Percentiles rank a stretch among this genome's conserved stretches.
Conservation (phyloP, 35 echinoderm and acorn worm genomes). For the Amphiura filiformis region DNA sequence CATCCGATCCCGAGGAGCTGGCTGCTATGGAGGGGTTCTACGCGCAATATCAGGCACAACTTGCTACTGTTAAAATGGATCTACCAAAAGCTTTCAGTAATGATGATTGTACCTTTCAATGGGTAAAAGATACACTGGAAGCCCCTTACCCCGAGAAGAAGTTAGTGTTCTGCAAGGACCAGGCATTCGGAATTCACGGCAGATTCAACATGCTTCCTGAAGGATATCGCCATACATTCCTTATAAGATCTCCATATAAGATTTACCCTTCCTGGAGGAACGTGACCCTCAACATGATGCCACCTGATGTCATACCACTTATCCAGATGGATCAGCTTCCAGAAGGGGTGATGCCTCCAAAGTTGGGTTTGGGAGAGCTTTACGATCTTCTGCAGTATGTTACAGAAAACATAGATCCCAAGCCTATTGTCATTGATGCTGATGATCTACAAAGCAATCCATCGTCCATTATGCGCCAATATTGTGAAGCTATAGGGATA, state of each 20-base stretch:
- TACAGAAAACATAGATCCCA: background rate
- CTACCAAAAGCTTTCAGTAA: background rate
- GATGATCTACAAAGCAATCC: constrained; percentile 17
- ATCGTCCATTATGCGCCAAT: background rate
- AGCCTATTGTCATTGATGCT: constrained; percentile 3
- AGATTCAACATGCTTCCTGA: constrained; percentile 17
- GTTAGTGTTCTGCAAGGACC: constrained; percentile 27
- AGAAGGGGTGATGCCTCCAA: background rate
- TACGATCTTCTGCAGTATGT: constrained; percentile 13
- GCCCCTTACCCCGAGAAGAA: constrained; percentile 2
- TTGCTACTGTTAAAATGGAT: background rate
- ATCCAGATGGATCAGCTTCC: background rate
- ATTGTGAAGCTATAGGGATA: constrained; percentile 5
- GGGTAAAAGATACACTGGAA: constrained; percentile 18
- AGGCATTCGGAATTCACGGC: background rate
- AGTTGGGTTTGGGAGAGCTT: background rate
- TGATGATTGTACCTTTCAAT: background rate
- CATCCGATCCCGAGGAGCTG: background rate
- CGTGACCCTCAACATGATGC: background rate
- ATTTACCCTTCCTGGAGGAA: constrained; percentile 37
- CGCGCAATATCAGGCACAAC: background rate
- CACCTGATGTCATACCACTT: background rate
- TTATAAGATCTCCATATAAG: constrained; percentile 40
- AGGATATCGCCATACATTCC: constrained; percentile 37
- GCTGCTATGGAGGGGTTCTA: background rate